These are phyloP conservation scores for Spodoptera littoralis DNA, from an alignment of 2,888 invertebrate species.

Conservation along the genomic window DNA sequence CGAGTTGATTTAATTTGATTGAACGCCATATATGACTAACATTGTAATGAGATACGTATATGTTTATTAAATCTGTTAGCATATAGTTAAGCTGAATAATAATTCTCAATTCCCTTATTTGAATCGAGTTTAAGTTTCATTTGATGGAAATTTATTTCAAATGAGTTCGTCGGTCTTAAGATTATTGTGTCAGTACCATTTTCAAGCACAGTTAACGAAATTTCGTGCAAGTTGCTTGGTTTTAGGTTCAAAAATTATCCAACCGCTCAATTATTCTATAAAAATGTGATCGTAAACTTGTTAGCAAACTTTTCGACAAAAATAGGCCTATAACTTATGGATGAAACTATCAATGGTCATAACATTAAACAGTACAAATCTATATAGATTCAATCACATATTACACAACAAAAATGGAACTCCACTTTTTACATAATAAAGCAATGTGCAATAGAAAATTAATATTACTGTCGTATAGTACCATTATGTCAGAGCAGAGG, in stretches of 20 bases:
- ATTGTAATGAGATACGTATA: slow-evolving; percentile 36
- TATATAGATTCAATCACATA: neutral
- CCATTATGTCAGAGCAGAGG: slow-evolving; percentile 54
- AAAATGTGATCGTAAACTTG: too few species aligned
- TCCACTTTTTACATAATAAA: slow-evolving; percentile 55
- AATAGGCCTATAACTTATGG: too few species aligned
- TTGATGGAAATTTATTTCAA: neutral
- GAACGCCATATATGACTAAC: slow-evolving; percentile 42
- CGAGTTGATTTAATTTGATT: slow-evolving; percentile 70
- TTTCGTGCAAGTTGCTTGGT: too few species aligned
- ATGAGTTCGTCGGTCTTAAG: neutral
- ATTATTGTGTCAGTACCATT: neutral
- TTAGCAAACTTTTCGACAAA: too few species aligned
- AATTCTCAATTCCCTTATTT: slow-evolving; percentile 9
- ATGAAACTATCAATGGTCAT: too few species aligned
- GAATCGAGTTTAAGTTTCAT: neutral
- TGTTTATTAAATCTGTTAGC: slow-evolving; percentile 11
- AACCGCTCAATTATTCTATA: too few species aligned
- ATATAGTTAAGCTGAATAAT: neutral
- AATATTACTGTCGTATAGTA: slow-evolving; percentile 51
- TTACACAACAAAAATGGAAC: slow-evolving; percentile 39
- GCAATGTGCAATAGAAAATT: slow-evolving; percentile 48
- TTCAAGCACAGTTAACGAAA: too few species aligned
- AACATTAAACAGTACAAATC: too few species aligned
- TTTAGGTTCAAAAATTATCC: too few species aligned